Conservation (phyloP, 2,888 invertebrate species). For the Globia sparganii region DNA sequence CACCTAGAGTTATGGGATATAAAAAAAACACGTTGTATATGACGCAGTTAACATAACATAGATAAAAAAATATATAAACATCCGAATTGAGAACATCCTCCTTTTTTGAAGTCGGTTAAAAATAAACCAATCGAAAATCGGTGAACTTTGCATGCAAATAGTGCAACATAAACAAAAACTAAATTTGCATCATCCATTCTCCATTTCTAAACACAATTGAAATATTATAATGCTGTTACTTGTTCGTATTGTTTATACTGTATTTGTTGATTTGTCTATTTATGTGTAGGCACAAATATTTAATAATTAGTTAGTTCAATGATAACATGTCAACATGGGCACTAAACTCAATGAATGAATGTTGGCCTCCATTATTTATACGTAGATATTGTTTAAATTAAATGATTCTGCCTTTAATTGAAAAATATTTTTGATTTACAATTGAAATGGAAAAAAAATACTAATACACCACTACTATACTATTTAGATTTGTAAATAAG, state of each 20-base stretch:
- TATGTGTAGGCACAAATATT: conserved; percentile 34
- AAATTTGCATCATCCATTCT: conserved; percentile 8
- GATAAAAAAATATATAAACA: too few relatives aligned
- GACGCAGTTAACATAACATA: too few relatives aligned
- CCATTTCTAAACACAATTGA: conserved; percentile 6
- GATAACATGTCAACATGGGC: conserved; percentile 6
- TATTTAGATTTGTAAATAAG: too few relatives aligned
- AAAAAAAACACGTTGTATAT: too few relatives aligned
- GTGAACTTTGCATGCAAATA: background rate
- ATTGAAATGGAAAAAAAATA: too few relatives aligned
- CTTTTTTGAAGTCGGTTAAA: too few relatives aligned
- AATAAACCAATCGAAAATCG: too few relatives aligned
- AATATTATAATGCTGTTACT: conserved; percentile 21
- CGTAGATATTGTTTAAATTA: background rate
- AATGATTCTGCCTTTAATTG: background rate
- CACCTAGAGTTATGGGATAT: too few relatives aligned
- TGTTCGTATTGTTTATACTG: conserved; percentile 21
- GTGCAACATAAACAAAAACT: conserved; percentile 6
- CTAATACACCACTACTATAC: too few relatives aligned
- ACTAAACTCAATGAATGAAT: conserved; percentile 2
- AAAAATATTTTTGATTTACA: too few relatives aligned
- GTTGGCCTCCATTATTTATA: conserved; percentile 2
- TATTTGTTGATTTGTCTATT: conserved; percentile 33
- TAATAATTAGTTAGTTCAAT: conserved; percentile 31
- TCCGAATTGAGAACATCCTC: too few relatives aligned